Evolutionary conservation across 2,888 invertebrate species (phyloP).

Genomic region (Agonopterix subpropinquella): DNA sequence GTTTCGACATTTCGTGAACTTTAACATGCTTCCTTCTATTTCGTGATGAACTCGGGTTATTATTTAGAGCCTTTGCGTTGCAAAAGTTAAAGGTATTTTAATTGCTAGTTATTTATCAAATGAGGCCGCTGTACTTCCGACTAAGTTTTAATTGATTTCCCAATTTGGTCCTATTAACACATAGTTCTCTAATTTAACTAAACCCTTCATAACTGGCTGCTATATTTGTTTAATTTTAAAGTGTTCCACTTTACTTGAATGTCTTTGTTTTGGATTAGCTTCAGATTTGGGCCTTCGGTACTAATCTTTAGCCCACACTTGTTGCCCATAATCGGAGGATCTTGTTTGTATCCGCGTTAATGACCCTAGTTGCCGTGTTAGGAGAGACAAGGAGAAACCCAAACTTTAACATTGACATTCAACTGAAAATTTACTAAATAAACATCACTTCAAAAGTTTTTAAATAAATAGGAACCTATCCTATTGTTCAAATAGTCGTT

Average conservation of each 20-base stretch:
- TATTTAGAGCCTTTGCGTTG: too few species aligned
- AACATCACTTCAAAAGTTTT: not conserved
- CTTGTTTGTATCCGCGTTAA: constrained; percentile 40
- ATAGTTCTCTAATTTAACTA: too few species aligned
- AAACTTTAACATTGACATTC: constrained; percentile 7
- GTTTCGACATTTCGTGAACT: constrained; percentile 13
- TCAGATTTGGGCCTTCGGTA: constrained; percentile 10
- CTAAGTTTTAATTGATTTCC: too few species aligned
- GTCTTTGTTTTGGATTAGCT: not conserved
- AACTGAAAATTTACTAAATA: constrained; percentile 9
- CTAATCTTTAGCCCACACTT: constrained; percentile 49
- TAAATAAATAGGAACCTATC: too few species aligned
- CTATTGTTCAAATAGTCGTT: too few species aligned
- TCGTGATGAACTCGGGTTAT: too few species aligned
- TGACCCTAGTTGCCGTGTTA: constrained; percentile 47
- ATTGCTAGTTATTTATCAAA: too few species aligned
- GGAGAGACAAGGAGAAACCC: constrained; percentile 27
- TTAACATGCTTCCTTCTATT: constrained; percentile 5
- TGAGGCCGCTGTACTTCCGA: too few species aligned
- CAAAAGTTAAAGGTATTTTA: too few species aligned
- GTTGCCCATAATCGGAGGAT: constrained; percentile 40
- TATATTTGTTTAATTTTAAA: too few species aligned
- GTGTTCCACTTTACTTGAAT: not conserved
- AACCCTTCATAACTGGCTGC: too few species aligned
- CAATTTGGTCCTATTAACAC: too few species aligned